phyloP scores from a whole-genome alignment of 92 coral and sea anemone species.

The Virgularia gustaviana region DNA sequence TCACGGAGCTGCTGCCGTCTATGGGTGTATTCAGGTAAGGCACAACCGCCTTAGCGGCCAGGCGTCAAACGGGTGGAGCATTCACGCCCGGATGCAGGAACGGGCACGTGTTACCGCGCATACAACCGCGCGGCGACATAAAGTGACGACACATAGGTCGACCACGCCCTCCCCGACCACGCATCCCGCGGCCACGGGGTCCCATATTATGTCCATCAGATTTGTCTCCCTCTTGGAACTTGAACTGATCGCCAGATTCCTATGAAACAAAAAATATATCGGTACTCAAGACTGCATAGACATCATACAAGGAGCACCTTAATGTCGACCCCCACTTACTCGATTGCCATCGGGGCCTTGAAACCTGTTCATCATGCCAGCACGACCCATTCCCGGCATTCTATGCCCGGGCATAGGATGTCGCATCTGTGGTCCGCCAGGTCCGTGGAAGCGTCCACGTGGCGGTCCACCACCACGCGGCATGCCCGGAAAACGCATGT shows the following conservation, averaged over 20 bases:
- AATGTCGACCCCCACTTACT: too few species aligned
- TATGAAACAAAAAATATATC: constrained; percentile 36
- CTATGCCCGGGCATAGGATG: constrained; percentile 79
- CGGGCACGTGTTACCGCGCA: constrained; percentile 84
- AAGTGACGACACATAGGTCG: constrained; percentile 83
- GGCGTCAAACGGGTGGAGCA: constrained; percentile 71
- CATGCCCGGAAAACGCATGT: constrained; percentile 75
- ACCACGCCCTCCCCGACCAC: constrained; percentile 91
- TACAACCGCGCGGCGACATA: constrained; percentile 87
- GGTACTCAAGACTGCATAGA: too few species aligned
- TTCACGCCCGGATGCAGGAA: constrained; percentile 89
- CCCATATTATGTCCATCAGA: constrained; percentile 32
- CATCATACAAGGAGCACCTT: too few species aligned
- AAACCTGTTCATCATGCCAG: constrained; percentile 42
- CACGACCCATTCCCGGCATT: constrained; percentile 72
- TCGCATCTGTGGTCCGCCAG: constrained; percentile 65
- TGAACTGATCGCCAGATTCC: constrained; percentile 62
- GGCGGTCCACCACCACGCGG: constrained; percentile 77
- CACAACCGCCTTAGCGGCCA: too few species aligned
- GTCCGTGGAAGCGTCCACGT: constrained; percentile 58
- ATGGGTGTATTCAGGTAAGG: too few species aligned
- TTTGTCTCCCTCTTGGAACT: constrained; percentile 58
- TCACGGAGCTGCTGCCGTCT: too few species aligned
- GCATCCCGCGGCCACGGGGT: constrained; percentile 76
- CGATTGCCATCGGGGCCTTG: constrained; percentile 46